Conservation (phyloP, 2,797 vertebrate genomes). For the Tinamus major region DNA sequence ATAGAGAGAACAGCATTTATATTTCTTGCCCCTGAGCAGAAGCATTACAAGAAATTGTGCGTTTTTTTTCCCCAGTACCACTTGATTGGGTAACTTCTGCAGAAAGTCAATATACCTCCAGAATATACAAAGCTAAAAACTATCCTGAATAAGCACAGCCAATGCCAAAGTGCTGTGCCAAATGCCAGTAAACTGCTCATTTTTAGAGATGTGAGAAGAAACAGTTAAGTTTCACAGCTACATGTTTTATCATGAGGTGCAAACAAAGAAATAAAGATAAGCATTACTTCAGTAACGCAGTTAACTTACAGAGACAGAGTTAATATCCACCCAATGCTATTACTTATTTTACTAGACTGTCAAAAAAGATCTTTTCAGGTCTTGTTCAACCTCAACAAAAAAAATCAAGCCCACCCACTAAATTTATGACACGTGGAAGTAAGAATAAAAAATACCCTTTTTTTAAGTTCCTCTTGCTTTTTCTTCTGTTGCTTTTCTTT, state of each 20-base stretch:
- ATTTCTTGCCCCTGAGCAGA: background rate
- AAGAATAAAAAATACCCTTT: constrained; percentile 78
- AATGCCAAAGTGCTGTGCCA: fast-evolving
- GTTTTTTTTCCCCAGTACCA: background rate
- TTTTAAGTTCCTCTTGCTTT: constrained; percentile 86
- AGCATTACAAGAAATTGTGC: fast-evolving
- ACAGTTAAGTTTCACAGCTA: background rate
- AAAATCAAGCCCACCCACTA: background rate
- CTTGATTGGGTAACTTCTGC: fast-evolving
- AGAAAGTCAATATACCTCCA: fast-evolving
- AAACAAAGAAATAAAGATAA: fast-evolving
- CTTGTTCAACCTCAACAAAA: background rate
- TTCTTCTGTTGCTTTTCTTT: constrained; percentile 90
- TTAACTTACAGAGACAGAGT: background rate
- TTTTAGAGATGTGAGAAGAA: background rate
- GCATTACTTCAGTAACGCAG: background rate
- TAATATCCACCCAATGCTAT: background rate
- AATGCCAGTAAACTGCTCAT: fast-evolving
- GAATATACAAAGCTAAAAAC: fast-evolving
- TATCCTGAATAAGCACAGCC: fast-evolving
- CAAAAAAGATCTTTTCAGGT: background rate
- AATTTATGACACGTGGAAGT: background rate
- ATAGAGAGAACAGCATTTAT: fast-evolving
- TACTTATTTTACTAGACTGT: background rate
- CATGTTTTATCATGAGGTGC: background rate